Conservation (phyloP, 2,113 vertebrate genomes). For the Actenoides hombroni region DNA sequence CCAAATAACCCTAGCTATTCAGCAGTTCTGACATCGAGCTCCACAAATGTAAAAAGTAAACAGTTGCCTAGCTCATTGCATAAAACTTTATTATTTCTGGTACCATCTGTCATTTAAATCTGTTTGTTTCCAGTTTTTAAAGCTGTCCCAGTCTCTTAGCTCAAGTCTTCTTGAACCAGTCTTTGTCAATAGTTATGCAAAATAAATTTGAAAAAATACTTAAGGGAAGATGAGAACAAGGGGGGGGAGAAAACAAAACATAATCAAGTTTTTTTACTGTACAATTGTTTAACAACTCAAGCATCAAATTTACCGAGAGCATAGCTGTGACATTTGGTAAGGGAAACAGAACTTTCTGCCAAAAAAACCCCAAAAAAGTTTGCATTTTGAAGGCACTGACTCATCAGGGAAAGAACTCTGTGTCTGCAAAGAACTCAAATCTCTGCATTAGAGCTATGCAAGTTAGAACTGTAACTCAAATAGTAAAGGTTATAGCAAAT, state of each 20-base stretch:
- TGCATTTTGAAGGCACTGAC: conserved; percentile 35
- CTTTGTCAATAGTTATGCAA: not conserved
- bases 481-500: not conserved
- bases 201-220: not conserved
- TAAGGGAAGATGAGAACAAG: not conserved
- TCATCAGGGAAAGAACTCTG: conserved; percentile 1
- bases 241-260: not conserved
- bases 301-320: not conserved
- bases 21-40: not conserved
- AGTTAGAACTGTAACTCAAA: not conserved
- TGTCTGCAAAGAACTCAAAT: not conserved
- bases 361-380: conserved; percentile 3
- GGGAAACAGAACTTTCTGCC: conserved; percentile 42
- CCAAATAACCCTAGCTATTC: not conserved
- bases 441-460: not conserved
- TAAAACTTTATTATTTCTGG: not conserved
- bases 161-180: not conserved
- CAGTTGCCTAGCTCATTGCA: not conserved
- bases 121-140: not conserved
- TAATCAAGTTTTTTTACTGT: not conserved
- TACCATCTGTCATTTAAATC: not conserved
- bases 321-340: conserved; percentile 34
- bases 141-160: not conserved
- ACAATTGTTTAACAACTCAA: not conserved
- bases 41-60: not conserved